These are phyloP conservation scores for Lycophotia porphyrea DNA, from an alignment of 2,888 invertebrate genomes.

Conservation along the genomic window DNA sequence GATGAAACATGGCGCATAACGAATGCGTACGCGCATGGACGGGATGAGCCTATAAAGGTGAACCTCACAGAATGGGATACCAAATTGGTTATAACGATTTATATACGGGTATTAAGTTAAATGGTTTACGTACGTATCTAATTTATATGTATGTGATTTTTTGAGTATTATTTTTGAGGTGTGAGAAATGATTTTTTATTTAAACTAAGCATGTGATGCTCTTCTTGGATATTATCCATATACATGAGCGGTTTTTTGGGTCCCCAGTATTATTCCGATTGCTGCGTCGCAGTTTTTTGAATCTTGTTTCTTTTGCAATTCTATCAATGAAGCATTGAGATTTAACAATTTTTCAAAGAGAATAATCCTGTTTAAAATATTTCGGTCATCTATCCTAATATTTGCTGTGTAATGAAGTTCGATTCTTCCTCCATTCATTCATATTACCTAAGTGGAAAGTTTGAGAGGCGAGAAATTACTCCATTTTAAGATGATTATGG, in stretches of 20 bases:
- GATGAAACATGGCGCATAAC: conserved; percentile 86
- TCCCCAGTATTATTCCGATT: background rate
- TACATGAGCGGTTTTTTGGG: background rate
- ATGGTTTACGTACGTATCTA: conserved; percentile 62
- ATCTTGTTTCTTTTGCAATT: background rate
- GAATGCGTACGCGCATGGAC: conserved; percentile 77
- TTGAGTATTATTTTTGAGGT: conserved; percentile 40
- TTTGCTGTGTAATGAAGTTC: background rate
- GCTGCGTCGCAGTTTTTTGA: background rate
- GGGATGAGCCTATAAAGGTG: conserved; percentile 72
- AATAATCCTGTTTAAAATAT: background rate
- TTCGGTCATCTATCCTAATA: background rate
- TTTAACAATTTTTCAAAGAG: background rate
- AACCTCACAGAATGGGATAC: conserved; percentile 76
- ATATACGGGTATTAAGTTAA: conserved; percentile 69
- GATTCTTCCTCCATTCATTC: background rate
- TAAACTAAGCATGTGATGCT: conserved; percentile 9
- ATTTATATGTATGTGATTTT: conserved; percentile 48
- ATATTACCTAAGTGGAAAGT: background rate
- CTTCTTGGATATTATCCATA: background rate
- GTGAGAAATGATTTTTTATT: conserved; percentile 39
- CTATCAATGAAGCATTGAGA: background rate
- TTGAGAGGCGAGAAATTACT: conserved; percentile 4
- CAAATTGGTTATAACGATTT: conserved; percentile 79
- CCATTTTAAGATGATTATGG: conserved; percentile 33